These are phyloP conservation scores for Helogale parvula DNA, from an alignment of 2,113 vertebrate species.

Conservation along the genomic window DNA sequence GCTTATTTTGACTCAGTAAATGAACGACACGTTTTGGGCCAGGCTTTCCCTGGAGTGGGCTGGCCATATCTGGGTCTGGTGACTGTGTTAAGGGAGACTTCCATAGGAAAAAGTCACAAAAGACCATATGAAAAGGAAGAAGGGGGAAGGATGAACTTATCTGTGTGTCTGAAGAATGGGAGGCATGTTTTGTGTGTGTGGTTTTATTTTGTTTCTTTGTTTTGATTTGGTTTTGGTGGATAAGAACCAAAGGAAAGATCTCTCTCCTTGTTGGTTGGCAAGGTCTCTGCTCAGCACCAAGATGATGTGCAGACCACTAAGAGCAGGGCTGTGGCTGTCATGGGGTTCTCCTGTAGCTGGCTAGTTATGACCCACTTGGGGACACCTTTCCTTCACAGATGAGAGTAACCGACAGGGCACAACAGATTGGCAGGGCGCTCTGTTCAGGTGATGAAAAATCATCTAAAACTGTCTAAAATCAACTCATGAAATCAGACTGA, in stretches of 20 bases:
- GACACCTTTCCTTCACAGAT: background rate
- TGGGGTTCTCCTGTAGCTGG: background rate
- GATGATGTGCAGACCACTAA: background rate
- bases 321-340: background rate
- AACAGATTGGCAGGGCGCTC: background rate
- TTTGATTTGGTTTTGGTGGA: background rate
- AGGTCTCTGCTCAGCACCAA: background rate
- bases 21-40: background rate
- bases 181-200: background rate
- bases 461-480: conserved; percentile 2
- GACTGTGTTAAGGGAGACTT: background rate
- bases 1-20: background rate
- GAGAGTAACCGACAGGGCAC: background rate
- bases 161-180: background rate
- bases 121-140: background rate
- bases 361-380: background rate
- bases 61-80: background rate
- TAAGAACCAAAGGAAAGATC: background rate
- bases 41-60: background rate
- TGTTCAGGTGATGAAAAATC: conserved; percentile 16
- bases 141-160: background rate
- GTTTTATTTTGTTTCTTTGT: background rate
- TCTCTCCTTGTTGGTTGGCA: background rate
- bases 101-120: background rate
- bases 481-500: conserved; percentile 7